These are phyloP conservation scores for Enteromius radiatus DNA, from an alignment of 2,797 vertebrate genomes.

Conservation along the genomic window DNA sequence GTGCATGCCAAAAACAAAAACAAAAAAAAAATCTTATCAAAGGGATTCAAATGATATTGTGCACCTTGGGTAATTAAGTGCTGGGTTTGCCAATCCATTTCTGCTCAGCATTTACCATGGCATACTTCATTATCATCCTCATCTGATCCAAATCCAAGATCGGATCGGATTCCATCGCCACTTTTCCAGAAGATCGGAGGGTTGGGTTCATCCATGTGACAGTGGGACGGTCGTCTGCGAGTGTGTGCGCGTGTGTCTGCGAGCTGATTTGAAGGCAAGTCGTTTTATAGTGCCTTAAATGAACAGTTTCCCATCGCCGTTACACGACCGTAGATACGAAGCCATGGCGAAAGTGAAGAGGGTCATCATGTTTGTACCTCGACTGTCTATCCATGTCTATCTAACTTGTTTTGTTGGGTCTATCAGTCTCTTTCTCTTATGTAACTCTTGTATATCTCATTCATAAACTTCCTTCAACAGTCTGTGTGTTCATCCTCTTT, in stretches of 20 bases:
- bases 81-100: conserved; percentile 50
- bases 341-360: conserved; percentile 28
- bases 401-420: conserved; percentile 48
- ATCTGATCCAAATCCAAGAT: conserved; percentile 35
- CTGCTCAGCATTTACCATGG: conserved; percentile 44
- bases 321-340: conserved; percentile 22
- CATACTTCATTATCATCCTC: conserved; percentile 39
- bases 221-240: conserved; percentile 51
- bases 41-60: conserved; percentile 44
- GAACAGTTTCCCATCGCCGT: conserved; percentile 60
- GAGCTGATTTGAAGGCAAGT: conserved; percentile 43
- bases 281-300: conserved; percentile 75
- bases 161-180: neutral
- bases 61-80: conserved; percentile 40
- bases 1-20: conserved; percentile 47
- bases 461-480: conserved; percentile 78
- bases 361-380: conserved; percentile 30
- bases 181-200: conserved; percentile 35
- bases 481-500: conserved; percentile 60
- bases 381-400: conserved; percentile 29
- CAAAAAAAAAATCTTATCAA: conserved; percentile 12
- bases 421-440: conserved; percentile 60
- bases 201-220: conserved; percentile 58
- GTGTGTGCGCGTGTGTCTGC: conserved; percentile 26
- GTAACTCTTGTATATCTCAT: conserved; percentile 71